Conservation (phyloP, 2,113 vertebrate species). For the Anseranas semipalmata region DNA sequence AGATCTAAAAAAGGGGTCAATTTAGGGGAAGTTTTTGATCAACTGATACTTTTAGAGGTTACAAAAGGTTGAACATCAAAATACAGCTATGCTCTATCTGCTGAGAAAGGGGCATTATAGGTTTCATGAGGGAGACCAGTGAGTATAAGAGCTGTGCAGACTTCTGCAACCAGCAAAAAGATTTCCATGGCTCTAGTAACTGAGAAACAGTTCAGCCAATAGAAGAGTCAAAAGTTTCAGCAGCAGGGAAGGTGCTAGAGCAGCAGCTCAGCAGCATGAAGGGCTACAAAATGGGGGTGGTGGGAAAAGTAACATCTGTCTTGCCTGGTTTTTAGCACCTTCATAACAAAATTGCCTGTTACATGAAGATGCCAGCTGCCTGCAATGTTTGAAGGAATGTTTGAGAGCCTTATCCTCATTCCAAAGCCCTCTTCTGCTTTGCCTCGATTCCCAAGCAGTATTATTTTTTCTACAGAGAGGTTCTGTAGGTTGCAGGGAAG, state of each 20-base stretch:
- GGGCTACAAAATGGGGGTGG: background rate
- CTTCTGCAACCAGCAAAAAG: background rate
- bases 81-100: background rate
- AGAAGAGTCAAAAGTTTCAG: background rate
- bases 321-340: background rate
- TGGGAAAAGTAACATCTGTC: background rate
- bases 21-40: background rate
- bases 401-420: background rate
- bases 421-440: background rate
- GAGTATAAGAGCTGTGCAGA: background rate
- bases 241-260: background rate
- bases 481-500: background rate
- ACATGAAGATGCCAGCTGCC: background rate
- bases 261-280: background rate
- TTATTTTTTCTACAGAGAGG: background rate
- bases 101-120: background rate
- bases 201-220: background rate
- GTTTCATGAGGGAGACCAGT: background rate
- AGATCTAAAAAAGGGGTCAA: background rate
- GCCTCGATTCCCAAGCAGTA: background rate
- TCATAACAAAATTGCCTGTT: background rate
- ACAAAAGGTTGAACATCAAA: background rate
- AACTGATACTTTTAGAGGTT: background rate
- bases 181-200: background rate
- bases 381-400: background rate